Conservation (phyloP, 2,113 vertebrate species). For the Propithecus coquereli region DNA sequence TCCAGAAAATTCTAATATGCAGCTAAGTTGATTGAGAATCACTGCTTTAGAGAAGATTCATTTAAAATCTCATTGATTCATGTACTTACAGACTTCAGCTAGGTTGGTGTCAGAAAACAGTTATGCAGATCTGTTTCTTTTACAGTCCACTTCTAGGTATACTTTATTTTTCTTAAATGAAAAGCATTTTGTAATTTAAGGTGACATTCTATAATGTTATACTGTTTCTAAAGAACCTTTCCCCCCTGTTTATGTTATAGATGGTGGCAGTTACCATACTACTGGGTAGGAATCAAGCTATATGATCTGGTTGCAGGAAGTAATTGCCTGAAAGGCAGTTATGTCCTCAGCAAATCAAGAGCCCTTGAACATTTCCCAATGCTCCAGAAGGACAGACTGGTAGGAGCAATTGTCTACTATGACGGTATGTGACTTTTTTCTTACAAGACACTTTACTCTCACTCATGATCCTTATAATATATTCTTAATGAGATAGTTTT, state of each 20-base stretch:
- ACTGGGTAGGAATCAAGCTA: slow-evolving; percentile 97
- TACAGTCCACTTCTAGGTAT: background rate
- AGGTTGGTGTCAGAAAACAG: background rate
- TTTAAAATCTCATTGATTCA: background rate
- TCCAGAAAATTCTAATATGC: background rate
- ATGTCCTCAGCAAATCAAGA: slow-evolving; percentile 92
- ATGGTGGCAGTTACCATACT: slow-evolving; percentile 99
- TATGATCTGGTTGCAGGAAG: slow-evolving; percentile 96
- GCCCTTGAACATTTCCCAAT: slow-evolving; percentile 97
- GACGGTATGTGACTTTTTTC: slow-evolving; percentile 87
- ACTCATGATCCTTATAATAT: background rate
- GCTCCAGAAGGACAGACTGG: slow-evolving; percentile 94
- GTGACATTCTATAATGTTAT: background rate
- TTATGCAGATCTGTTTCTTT: background rate
- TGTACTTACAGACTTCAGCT: background rate
- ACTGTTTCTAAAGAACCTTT: slow-evolving; percentile 41
- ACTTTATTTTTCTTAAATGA: slow-evolving; percentile 17
- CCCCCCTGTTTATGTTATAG: slow-evolving; percentile 73
- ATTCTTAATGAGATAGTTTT: background rate
- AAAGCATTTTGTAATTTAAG: background rate
- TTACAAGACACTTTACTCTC: background rate
- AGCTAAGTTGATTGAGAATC: background rate
- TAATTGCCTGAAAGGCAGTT: slow-evolving; percentile 96
- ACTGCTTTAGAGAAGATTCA: background rate
- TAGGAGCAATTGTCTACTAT: slow-evolving; percentile 97